Percentiles rank a stretch among this genome's conserved stretches.
phyloP scores from a whole-genome alignment of 2,888 invertebrate species.

The Polietes domitor region DNA sequence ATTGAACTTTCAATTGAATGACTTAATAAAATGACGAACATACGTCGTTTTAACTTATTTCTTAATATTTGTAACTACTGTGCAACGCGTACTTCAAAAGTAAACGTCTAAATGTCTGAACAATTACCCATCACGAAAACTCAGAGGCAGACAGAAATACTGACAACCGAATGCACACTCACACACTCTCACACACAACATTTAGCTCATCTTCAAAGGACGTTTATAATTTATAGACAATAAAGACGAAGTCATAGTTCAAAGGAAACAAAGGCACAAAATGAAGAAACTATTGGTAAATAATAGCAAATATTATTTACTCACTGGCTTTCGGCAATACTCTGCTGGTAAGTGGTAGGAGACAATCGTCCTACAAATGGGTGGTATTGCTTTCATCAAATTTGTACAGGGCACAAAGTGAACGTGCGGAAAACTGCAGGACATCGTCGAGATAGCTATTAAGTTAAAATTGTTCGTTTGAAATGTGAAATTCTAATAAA shows the following conservation, averaged over 20 bases:
- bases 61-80: neutral
- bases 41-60: too few species aligned
- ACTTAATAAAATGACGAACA: too few species aligned
- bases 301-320: constrained; percentile 66
- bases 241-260: constrained; percentile 23
- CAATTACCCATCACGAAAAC: constrained; percentile 49
- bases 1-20: too few species aligned
- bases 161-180: neutral
- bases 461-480: neutral
- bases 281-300: constrained; percentile 49
- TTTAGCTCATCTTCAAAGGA: neutral
- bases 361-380: neutral
- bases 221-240: constrained; percentile 64
- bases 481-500: constrained; percentile 46
- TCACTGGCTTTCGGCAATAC: constrained; percentile 34
- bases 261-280: constrained; percentile 32
- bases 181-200: neutral
- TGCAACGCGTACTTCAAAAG: neutral
- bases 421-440: neutral
- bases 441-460: constrained; percentile 20
- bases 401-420: neutral
- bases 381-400: neutral
- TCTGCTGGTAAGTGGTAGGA: neutral
- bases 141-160: constrained; percentile 2
- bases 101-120: constrained; percentile 52